A percentile compares a stretch with the other conserved stretches of the same genome.
Evolutionary conservation across 2,113 vertebrate species (phyloP).

Genomic region (Asarcornis scutulata): DNA sequence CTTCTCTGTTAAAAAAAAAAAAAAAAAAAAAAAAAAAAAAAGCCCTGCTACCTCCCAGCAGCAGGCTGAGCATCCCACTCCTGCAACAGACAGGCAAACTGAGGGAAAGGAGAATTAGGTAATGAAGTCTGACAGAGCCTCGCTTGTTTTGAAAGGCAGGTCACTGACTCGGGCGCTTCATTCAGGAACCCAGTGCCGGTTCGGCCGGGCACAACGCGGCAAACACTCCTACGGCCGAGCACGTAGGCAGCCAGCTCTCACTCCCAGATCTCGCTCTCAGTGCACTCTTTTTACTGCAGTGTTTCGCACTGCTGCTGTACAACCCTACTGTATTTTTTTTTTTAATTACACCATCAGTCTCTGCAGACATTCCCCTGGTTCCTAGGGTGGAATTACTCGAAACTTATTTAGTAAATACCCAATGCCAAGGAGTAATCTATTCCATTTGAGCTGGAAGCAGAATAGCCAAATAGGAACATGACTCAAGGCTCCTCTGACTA

Average conservation of each 20-base stretch:
- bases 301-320: not conserved
- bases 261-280: not conserved
- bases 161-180: not conserved
- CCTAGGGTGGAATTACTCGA: not conserved
- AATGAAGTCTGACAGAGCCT: not conserved
- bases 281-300: not conserved
- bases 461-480: not conserved
- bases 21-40: not conserved
- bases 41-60: not conserved
- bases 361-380: slow-evolving; percentile 12
- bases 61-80: not conserved
- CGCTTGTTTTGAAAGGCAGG: not conserved
- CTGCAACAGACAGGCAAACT: not conserved
- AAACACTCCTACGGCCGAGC: not conserved
- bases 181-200: not conserved
- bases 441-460: not conserved
- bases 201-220: not conserved
- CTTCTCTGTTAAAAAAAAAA: not conserved
- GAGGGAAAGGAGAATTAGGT: not conserved
- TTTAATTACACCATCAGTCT: slow-evolving; percentile 22
- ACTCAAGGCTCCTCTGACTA: not conserved
- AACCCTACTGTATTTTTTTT: not conserved
- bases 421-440: not conserved
- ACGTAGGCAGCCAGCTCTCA: not conserved
- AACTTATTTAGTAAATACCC: not conserved